Conservation (phyloP, 2,888 invertebrate genomes). For the Temnothorax rugatulus region DNA sequence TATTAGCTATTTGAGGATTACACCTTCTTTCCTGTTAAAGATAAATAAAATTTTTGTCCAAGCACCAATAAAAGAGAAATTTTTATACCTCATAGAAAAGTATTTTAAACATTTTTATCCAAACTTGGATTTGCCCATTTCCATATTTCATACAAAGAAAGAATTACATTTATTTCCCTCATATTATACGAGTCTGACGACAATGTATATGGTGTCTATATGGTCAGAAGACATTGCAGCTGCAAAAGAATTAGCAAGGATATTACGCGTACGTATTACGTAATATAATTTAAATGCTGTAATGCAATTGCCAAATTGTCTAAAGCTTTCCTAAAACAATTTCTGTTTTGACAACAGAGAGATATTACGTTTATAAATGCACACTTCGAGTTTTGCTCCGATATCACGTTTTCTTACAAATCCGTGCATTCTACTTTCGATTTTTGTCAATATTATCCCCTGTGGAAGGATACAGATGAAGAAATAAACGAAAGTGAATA, state of each 20-base stretch:
- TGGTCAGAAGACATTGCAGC: slow-evolving; percentile 25
- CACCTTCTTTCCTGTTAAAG: background rate
- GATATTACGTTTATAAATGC: slow-evolving; percentile 19
- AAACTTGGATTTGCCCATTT: background rate
- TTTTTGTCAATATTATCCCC: too few species aligned
- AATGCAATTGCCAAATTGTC: slow-evolving; percentile 1
- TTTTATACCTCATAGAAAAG: background rate
- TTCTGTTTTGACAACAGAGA: slow-evolving; percentile 12
- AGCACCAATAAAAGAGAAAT: background rate
- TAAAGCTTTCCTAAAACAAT: slow-evolving; percentile 3
- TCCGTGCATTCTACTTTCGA: too few species aligned
- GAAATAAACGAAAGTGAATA: background rate
- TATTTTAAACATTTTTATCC: too few species aligned
- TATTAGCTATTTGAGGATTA: slow-evolving; percentile 1
- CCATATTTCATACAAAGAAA: background rate
- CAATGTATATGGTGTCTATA: background rate
- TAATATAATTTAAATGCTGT: background rate
- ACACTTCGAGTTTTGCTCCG: background rate
- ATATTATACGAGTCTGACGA: too few species aligned
- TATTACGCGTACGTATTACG: background rate
- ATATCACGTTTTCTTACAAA: background rate
- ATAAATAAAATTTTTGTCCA: background rate
- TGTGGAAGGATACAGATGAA: background rate
- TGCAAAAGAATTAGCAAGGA: slow-evolving; percentile 15
- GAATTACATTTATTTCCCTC: background rate